phyloP scores from a whole-genome alignment of 2,797 vertebrate genomes.

The Pseudocheirus occidentalis region DNA sequence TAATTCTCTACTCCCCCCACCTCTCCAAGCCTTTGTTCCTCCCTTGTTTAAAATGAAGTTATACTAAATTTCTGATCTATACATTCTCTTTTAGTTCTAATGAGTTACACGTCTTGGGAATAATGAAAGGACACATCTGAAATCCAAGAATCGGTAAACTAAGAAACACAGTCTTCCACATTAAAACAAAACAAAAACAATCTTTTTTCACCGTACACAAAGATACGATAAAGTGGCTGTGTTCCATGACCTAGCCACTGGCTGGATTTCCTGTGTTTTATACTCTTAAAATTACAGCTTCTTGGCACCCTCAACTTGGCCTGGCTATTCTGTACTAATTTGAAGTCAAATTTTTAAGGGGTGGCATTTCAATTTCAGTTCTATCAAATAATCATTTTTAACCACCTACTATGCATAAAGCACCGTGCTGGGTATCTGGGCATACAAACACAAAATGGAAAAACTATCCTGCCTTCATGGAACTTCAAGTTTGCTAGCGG shows the following conservation, averaged over 20 bases:
- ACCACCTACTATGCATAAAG: background rate
- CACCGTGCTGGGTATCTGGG: background rate
- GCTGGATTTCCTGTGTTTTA: conserved; percentile 76
- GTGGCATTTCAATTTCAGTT: background rate
- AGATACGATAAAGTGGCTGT: conserved; percentile 47
- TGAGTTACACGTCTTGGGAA: background rate
- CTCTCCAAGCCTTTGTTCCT: background rate
- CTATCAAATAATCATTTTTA: background rate
- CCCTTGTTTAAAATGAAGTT: background rate
- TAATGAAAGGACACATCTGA: conserved; percentile 10
- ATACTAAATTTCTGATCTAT: background rate
- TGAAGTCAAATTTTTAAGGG: conserved; percentile 62
- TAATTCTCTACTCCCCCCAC: background rate
- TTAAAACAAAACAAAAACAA: background rate
- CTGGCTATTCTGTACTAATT: conserved; percentile 80
- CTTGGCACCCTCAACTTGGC: conserved; percentile 82
- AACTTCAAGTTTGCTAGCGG: background rate
- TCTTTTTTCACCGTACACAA: conserved; percentile 42
- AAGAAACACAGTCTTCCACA: conserved; percentile 27
- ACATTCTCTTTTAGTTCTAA: background rate
- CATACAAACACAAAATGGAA: background rate
- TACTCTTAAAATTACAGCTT: conserved; percentile 77
- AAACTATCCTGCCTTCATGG: too few species aligned
- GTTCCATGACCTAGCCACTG: conserved; percentile 73
- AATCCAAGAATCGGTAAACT: conserved; percentile 22